Evolutionary conservation across 2,888 invertebrate species (phyloP).

Genomic region (Cyaniris semiargus): DNA sequence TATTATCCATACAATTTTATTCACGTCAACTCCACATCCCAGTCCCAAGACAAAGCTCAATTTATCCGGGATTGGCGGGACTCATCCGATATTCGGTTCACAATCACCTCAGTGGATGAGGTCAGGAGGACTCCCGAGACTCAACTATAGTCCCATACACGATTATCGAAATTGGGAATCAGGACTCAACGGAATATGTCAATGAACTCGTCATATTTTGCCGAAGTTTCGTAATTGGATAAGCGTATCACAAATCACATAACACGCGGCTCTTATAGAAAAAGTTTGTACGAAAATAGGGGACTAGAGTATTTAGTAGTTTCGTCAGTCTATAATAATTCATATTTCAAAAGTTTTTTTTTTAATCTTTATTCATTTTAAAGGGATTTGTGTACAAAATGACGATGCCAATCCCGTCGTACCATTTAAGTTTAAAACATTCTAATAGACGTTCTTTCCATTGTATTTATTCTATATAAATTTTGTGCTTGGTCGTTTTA

Average conservation of each 20-base stretch:
- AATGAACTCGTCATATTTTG: neutral
- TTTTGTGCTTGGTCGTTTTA: too few species aligned
- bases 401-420: too few species aligned
- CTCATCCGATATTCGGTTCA: neutral
- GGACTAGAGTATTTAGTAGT: too few species aligned
- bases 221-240: neutral
- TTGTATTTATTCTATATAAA: too few species aligned
- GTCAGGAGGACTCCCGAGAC: neutral
- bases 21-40: neutral
- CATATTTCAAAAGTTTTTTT: too few species aligned
- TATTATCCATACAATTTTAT: neutral
- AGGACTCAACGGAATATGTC: neutral
- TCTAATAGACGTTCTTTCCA: too few species aligned
- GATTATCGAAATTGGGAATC: neutral
- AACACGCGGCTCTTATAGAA: neutral
- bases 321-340: too few species aligned
- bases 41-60: neutral
- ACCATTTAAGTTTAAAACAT: too few species aligned
- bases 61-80: neutral
- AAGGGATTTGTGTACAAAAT: too few species aligned
- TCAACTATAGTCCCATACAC: neutral
- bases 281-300: neutral
- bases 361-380: too few species aligned
- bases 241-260: neutral
- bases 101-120: neutral